These are phyloP conservation scores for Sinopyrophorus schimmeli DNA, from an alignment of 2,888 invertebrate genomes.

Conservation along the genomic window DNA sequence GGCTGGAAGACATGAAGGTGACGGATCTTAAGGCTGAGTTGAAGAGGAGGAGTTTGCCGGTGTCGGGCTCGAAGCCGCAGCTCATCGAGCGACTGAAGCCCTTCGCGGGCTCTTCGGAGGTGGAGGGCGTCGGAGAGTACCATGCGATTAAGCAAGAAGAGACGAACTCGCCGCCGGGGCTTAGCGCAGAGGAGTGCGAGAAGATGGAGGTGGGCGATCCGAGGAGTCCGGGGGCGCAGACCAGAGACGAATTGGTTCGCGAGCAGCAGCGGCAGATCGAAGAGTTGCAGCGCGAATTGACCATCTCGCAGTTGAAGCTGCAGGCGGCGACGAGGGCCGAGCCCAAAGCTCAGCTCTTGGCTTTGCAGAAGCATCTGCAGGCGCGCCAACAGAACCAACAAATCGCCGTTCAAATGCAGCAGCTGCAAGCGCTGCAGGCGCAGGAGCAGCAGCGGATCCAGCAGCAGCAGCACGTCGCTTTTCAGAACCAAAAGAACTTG, in stretches of 20 bases:
- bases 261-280: slow-evolving; percentile 88
- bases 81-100: slow-evolving; percentile 88
- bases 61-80: slow-evolving; percentile 95
- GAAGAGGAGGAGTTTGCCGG: slow-evolving; percentile 90
- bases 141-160: slow-evolving; percentile 54
- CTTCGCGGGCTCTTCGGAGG: slow-evolving; percentile 55
- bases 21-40: slow-evolving; percentile 93
- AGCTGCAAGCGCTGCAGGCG: slow-evolving; percentile 65
- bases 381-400: slow-evolving; percentile 60
- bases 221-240: slow-evolving; percentile 52
- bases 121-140: slow-evolving; percentile 21
- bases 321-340: slow-evolving; percentile 61
- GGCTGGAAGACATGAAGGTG: slow-evolving; percentile 94
- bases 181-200: slow-evolving; percentile 44
- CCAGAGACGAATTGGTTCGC: slow-evolving; percentile 72
- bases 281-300: slow-evolving; percentile 80
- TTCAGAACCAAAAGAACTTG: slow-evolving; percentile 55
- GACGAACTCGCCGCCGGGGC: slow-evolving; percentile 46
- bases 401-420: slow-evolving; percentile 61
- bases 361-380: slow-evolving; percentile 51
- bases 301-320: slow-evolving; percentile 76
- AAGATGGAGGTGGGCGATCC: slow-evolving; percentile 57
- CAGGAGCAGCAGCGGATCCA: slow-evolving; percentile 58
- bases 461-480: slow-evolving; percentile 56
- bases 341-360: slow-evolving; percentile 50